Evolutionary conservation across 2,113 vertebrate species (phyloP), one percentile per base, ranked within the genome.

Genomic region (Orycteropus afer): DNA sequence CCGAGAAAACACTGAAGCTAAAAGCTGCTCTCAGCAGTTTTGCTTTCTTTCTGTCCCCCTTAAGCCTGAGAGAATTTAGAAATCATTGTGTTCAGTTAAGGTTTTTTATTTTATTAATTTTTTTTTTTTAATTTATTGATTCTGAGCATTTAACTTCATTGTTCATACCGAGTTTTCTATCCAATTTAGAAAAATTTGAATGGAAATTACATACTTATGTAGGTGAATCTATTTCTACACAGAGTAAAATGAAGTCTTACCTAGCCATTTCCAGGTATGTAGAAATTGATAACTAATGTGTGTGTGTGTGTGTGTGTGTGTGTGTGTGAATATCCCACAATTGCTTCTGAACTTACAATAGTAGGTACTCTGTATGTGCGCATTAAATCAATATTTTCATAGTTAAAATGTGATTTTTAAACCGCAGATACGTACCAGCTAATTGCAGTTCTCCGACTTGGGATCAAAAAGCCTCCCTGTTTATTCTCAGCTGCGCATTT

Each of bases 21-120:
- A 96, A 92, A 95, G 23, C 92, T 88, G 74, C 74, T 63, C 74
- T 92, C 82, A 42, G 78, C 12, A 84, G 32, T 90, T 98, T 91
- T 95, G 86, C 42, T 92, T 97, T 97, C 51, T 97, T 65, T 92
- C 88, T 42, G 47, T 22, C 49, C 51, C 27, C n/a, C 78, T 78
- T 20, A 90, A 91, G 83, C 81, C 47, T 27, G 27, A 77, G 37
- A 63, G 82, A 84, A 94, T 91, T 73, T 84, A 95, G 63, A 86
- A 93, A 92, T 91, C 86, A 90, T 37, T 3, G 5, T 86, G 69
- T 87, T 85, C 47, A 34, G 57, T 37, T 55, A 49, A 23, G 27
- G 13, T 86, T 94, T 91, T 91, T 83, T 57, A 84, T 90, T 90
- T 73, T 0, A 61, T 79, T 71, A 40, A 37, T 9, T 18, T 15